Conservation (phyloP, 2,113 vertebrate genomes). For the Synodontis membranacea region DNA sequence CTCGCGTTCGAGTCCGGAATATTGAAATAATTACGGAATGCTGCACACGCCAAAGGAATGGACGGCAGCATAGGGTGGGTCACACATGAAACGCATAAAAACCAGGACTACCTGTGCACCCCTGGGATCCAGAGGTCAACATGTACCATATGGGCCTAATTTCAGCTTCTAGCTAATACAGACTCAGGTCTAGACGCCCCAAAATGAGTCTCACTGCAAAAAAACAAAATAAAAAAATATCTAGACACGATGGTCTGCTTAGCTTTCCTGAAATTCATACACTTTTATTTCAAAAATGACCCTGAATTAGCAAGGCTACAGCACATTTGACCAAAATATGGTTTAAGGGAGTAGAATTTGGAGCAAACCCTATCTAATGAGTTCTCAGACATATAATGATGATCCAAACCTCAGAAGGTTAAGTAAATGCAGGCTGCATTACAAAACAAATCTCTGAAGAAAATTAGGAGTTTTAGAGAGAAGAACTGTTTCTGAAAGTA, state of each 20-base stretch:
- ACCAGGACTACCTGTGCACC: slow-evolving; percentile 14
- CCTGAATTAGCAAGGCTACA: neutral
- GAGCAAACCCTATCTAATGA: neutral
- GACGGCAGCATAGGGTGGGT: neutral
- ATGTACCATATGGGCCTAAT: slow-evolving; percentile 13
- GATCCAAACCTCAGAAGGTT: neutral
- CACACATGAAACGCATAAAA: slow-evolving; percentile 32
- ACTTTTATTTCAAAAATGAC: neutral
- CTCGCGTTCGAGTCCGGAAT: neutral
- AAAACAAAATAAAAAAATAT: neutral
- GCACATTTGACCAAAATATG: neutral
- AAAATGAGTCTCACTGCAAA: neutral
- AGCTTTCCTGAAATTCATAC: neutral
- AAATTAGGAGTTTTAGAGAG: neutral
- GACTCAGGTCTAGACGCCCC: slow-evolving; percentile 2
- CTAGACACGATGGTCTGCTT: neutral
- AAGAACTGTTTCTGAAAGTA: neutral
- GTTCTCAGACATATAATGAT: neutral
- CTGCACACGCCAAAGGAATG: neutral
- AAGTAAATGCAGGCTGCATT: neutral
- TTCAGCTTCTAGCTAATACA: slow-evolving; percentile 5
- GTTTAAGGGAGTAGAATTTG: neutral
- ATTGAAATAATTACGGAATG: slow-evolving; percentile 21
- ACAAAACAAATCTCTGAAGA: neutral
- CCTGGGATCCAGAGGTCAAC: slow-evolving; percentile 22